Evolutionary conservation across 2,888 invertebrate species (phyloP).

Genomic region (Onchidella celtica): DNA sequence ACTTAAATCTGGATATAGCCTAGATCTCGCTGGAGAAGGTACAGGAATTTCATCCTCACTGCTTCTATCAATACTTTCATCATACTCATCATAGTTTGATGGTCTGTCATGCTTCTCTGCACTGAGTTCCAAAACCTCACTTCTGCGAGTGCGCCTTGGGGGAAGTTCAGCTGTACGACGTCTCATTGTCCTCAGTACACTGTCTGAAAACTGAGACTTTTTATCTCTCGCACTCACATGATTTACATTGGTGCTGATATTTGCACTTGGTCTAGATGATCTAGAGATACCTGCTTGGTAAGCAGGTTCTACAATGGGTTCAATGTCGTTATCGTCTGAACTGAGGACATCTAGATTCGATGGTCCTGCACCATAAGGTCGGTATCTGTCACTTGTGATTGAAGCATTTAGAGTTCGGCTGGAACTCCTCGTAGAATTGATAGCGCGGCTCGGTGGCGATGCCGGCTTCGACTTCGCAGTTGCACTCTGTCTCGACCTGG

Average conservation of each 20-base stretch:
- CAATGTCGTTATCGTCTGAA: slow-evolving; percentile 56
- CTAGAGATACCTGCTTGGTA: neutral
- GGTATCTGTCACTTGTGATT: neutral
- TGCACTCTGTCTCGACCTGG: neutral
- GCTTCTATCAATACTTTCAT: slow-evolving; percentile 11
- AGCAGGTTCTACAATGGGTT: slow-evolving; percentile 13
- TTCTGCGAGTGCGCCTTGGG: slow-evolving; percentile 37
- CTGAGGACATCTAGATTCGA: slow-evolving; percentile 50
- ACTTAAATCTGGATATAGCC: slow-evolving; percentile 56
- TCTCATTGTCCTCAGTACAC: slow-evolving; percentile 41
- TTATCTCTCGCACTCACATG: slow-evolving; percentile 5
- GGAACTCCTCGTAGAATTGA: slow-evolving; percentile 46
- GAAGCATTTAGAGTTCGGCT: neutral
- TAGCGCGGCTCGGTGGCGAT: slow-evolving; percentile 52
- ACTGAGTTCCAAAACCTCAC: slow-evolving; percentile 40
- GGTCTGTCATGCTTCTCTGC: slow-evolving; percentile 39
- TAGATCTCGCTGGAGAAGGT: slow-evolving; percentile 49
- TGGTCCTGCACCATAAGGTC: slow-evolving; percentile 1
- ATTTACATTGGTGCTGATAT: neutral
- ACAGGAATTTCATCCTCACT: slow-evolving; percentile 30
- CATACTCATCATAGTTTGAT: neutral
- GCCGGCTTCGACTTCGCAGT: slow-evolving; percentile 18
- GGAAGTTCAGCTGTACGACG: slow-evolving; percentile 47
- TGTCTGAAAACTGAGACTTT: slow-evolving; percentile 41
- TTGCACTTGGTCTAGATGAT: neutral